A percentile compares a stretch with the other conserved stretches of the same genome.
Evolutionary conservation across 2,797 vertebrate genomes (phyloP).

Genomic region (Chaunax sp.): DNA sequence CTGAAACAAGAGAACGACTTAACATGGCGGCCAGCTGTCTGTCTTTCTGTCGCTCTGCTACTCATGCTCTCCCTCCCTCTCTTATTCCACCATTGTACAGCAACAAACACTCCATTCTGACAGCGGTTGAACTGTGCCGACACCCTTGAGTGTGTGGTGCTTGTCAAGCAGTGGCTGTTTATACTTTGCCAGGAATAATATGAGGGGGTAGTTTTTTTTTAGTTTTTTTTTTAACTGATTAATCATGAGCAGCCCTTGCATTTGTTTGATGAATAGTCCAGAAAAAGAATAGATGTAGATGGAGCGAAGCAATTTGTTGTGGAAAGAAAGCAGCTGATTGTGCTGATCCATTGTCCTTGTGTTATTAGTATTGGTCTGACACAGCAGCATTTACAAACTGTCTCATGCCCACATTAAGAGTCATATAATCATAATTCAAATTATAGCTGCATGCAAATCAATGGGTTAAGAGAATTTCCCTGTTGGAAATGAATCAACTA

Average conservation of each 20-base stretch:
- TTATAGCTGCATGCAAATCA: no score
- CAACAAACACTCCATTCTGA: conserved; percentile 79
- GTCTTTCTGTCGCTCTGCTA: conserved; percentile 71
- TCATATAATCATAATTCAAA: conserved; percentile 21
- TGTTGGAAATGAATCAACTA: conserved; percentile 43
- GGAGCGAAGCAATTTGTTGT: conserved; percentile 70
- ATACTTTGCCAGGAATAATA: conserved; percentile 77
- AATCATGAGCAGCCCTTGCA: conserved; percentile 72
- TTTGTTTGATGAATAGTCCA: conserved; percentile 71
- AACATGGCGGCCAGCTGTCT: conserved; percentile 76
- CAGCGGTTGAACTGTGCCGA: conserved; percentile 77
- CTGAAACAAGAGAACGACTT: conserved; percentile 81
- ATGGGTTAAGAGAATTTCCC: conserved; percentile 21
- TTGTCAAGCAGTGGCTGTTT: conserved; percentile 81
- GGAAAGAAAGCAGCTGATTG: conserved; percentile 74
- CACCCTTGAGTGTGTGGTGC: conserved; percentile 73
- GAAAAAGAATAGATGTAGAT: conserved; percentile 62
- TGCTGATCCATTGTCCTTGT: conserved; percentile 50
- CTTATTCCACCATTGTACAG: conserved; percentile 74
- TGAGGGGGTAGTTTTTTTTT: conserved; percentile 45
- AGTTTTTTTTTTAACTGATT: conserved; percentile 74
- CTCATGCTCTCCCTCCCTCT: conserved; percentile 65
- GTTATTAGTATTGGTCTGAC: conserved; percentile 47
- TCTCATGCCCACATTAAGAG: conserved; percentile 27
- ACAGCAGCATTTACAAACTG: conserved; percentile 40